Percentiles rank a stretch among this genome's conserved stretches.
Evolutionary conservation across 2,888 invertebrate species (phyloP).

Genomic region (Lycophotia porphyrea): DNA sequence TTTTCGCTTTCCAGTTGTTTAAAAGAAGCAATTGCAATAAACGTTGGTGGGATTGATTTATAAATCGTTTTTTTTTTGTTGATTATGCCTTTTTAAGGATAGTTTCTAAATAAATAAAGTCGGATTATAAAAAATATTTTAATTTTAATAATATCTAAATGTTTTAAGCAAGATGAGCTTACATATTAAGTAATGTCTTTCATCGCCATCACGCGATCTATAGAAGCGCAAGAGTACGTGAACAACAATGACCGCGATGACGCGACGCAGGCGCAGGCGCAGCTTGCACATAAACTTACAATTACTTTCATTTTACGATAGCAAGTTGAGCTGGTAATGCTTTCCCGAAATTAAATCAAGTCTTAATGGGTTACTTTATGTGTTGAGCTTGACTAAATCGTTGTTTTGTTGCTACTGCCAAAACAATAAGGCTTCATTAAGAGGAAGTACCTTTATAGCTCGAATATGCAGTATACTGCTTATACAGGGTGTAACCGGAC

Average conservation of each 20-base stretch:
- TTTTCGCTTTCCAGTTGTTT: not conserved
- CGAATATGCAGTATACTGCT: not conserved
- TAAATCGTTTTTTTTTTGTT: not conserved
- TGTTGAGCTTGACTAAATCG: not conserved
- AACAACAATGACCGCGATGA: not conserved
- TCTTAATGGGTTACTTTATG: not conserved
- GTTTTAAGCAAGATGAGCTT: not conserved
- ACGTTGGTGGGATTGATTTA: not conserved
- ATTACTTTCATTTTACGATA: slow-evolving; percentile 41
- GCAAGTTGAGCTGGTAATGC: slow-evolving; percentile 1
- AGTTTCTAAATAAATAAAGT: too few relatives aligned
- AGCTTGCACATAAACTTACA: slow-evolving; percentile 34
- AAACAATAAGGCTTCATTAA: not conserved
- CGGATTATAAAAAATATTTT: not conserved
- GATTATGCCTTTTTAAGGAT: too few relatives aligned
- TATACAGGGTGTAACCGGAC: not conserved
- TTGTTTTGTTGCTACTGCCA: not conserved
- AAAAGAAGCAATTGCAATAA: not conserved
- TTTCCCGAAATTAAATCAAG: slow-evolving; percentile 9
- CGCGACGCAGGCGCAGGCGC: not conserved
- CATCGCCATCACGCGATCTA: not conserved
- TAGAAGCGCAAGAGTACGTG: not conserved
- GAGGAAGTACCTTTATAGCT: not conserved
- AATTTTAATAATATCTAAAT: too few relatives aligned
- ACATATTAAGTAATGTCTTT: not conserved